Evolutionary conservation across 2,113 vertebrate species (phyloP), one percentile per base, ranked within the genome.

Genomic region (Crypturellus undulatus): DNA sequence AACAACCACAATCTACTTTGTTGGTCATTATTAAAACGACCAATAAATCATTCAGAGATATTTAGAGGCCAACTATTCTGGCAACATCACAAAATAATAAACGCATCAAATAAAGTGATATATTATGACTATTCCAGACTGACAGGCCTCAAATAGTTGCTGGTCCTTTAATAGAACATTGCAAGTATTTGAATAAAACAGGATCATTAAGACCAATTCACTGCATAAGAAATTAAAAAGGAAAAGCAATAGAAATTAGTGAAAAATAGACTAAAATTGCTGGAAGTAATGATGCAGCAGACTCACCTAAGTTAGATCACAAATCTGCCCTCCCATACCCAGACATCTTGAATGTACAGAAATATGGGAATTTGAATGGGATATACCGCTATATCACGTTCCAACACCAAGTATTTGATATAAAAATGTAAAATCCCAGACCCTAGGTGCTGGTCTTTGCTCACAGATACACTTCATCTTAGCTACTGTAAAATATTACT

Each of bases 1-100:
- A 3, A 54, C 9, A 58, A 89, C n/a, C 26, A 30, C 79, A 45
- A 85, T 45, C 43, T 30, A 60, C 49, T 49, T 24, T 24, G 21
- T 49, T 32, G 8, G 77, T 77, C 90, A 93, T 54, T 54, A 92
- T n/a, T 82, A 76, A 96, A 96, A 72, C 34, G 16, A 65, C 18
- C 65, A 67, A 21, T 38, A 45, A 90, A 13, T 2, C 40, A 65
- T 51, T 59, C 13, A n/a, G 21, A 87, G 28, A 79, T 84, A 79
- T 67, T 89, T 58, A 84, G 38, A 72, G 17, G 90, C 30, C 19
- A 96, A 51, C 28, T 65, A 42, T 81, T 82, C 67, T 88, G 34
- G 89, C 67, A 76, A 36, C 8, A 78, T 17, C 32, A 70, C 47
- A 68, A 80, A 80, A 43, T 9, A 34, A 52, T 65, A 47, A 51